phyloP scores from a whole-genome alignment of 1,140 invertebrate species.

The Drosophila varians region DNA sequence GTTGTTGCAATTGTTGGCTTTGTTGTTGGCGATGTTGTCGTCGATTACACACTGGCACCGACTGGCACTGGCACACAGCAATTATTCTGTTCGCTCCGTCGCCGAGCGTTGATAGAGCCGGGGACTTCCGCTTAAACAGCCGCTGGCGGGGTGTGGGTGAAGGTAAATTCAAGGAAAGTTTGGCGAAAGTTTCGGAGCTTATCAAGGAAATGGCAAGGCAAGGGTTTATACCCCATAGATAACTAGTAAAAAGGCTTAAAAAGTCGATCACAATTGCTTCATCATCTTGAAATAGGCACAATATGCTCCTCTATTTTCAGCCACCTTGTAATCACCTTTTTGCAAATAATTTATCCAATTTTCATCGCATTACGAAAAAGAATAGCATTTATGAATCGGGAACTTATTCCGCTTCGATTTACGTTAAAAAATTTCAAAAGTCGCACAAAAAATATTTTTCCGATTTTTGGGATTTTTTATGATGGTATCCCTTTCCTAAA shows the following conservation, averaged over 20 bases:
- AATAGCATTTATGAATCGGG: no score
- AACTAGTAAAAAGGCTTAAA: neutral
- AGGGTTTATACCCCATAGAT: neutral
- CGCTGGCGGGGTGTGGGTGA: neutral
- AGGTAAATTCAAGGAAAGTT: conserved; percentile 34
- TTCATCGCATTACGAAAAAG: no score
- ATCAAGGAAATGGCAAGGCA: neutral
- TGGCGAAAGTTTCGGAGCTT: conserved; percentile 19
- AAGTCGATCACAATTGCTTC: neutral
- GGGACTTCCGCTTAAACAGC: conserved; percentile 51
- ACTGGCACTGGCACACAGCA: conserved; percentile 66
- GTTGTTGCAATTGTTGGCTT: conserved; percentile 38
- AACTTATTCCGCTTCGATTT: no score
- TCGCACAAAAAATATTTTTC: no score
- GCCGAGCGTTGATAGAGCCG: conserved; percentile 60
- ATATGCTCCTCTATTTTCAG: no score
- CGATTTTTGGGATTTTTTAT: no score
- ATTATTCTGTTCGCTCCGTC: conserved; percentile 48
- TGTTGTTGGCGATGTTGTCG: conserved; percentile 57
- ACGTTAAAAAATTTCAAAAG: no score
- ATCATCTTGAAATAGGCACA: no score
- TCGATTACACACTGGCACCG: conserved; percentile 71
- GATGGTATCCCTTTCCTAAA: no score
- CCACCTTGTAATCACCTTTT: no score
- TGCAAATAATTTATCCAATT: no score